Conservation (phyloP, 2,113 vertebrate genomes). For the Uria lomvia region DNA sequence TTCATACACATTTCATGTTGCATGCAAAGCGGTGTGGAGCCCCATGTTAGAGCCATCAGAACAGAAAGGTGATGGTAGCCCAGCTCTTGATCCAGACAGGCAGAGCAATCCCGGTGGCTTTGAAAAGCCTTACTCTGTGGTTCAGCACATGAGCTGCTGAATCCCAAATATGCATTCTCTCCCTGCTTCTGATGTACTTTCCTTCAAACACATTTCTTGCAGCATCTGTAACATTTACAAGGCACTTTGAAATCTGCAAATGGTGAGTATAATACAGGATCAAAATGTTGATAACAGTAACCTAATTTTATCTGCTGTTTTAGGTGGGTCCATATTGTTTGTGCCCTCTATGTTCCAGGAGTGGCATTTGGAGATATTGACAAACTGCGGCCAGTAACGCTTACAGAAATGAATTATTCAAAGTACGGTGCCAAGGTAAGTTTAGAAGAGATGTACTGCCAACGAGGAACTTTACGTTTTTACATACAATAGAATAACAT, state of each 20-base stretch:
- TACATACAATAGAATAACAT: not conserved
- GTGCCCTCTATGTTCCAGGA: constrained; percentile 96
- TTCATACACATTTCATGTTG: not conserved
- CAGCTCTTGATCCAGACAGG: not conserved
- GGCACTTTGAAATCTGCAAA: not conserved
- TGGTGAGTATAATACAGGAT: not conserved
- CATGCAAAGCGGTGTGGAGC: not conserved
- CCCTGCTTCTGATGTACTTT: not conserved
- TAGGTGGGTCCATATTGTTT: constrained; percentile 99
- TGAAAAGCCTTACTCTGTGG: not conserved
- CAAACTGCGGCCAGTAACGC: constrained; percentile 93
- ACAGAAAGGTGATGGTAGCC: not conserved
- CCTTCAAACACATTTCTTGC: not conserved
- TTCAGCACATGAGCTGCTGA: not conserved
- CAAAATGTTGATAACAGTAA: not conserved
- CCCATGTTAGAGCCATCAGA: not conserved
- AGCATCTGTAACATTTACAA: not conserved
- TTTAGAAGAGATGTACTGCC: not conserved
- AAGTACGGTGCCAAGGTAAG: constrained; percentile 98
- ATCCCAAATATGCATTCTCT: not conserved
- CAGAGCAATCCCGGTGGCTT: not conserved
- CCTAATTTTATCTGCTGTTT: constrained; percentile 30
- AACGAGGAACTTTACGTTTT: not conserved
- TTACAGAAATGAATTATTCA: constrained; percentile 99
- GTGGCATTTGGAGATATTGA: constrained; percentile 99